Evolutionary conservation across 2,113 vertebrate species (phyloP).

Genomic region (Elachura formosa): DNA sequence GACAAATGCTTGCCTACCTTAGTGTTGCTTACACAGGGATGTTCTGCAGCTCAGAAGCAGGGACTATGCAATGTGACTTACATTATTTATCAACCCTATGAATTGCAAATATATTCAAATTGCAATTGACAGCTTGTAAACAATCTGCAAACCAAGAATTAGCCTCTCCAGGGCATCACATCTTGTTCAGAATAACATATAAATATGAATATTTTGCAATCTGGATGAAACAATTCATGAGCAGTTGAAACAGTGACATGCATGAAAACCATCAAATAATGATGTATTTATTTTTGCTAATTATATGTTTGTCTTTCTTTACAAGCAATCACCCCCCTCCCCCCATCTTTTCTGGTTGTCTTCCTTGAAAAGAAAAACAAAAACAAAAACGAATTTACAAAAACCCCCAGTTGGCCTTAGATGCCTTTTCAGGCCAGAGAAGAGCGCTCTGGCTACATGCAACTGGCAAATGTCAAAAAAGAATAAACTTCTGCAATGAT

Average conservation of each 20-base stretch:
- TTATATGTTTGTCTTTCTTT: conserved; percentile 34
- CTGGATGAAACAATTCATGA: conserved; percentile 21
- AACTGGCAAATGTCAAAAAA: not conserved
- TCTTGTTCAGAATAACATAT: conserved; percentile 26
- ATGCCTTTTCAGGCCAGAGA: not conserved
- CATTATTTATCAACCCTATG: conserved; percentile 28
- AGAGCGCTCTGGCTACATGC: not conserved
- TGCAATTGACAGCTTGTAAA: conserved; percentile 58
- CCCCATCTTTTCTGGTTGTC: not conserved
- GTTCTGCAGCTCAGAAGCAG: not conserved
- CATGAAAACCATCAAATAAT: conserved; percentile 38
- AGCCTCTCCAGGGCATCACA: conserved; percentile 29
- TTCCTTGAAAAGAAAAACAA: not conserved
- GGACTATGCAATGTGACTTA: not conserved
- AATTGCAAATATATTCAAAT: conserved; percentile 64
- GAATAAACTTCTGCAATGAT: not conserved
- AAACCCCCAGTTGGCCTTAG: not conserved
- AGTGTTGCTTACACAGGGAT: not conserved
- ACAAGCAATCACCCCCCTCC: not conserved
- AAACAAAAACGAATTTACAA: not conserved
- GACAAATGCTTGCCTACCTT: conserved; percentile 37
- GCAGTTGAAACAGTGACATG: not conserved
- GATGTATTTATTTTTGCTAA: conserved; percentile 41
- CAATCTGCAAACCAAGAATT: conserved; percentile 63
- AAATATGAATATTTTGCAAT: conserved; percentile 60